These are phyloP conservation scores for Phalanger gymnotis DNA, from an alignment of 2,797 vertebrate genomes.

Conservation along the genomic window DNA sequence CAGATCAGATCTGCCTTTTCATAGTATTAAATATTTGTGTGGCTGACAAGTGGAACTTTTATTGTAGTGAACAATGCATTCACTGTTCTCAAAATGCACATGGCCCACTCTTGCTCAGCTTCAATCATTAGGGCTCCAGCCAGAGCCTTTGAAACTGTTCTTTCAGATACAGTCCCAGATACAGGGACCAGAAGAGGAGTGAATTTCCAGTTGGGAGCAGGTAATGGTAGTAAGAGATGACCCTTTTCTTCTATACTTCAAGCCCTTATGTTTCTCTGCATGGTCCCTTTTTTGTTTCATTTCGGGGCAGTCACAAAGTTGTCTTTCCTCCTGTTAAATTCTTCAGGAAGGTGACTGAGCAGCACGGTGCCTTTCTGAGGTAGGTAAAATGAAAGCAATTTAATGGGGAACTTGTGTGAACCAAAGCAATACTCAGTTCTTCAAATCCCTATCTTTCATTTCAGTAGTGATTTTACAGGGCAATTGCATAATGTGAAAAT, in stretches of 20 bases:
- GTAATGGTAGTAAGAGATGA: slow-evolving; percentile 29
- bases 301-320: neutral
- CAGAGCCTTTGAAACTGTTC: slow-evolving; percentile 64
- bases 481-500: neutral
- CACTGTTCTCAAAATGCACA: slow-evolving; percentile 67
- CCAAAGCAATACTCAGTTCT: neutral
- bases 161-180: slow-evolving; percentile 60
- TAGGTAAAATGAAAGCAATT: neutral
- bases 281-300: neutral
- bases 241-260: slow-evolving; percentile 23
- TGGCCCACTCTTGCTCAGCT: slow-evolving; percentile 61
- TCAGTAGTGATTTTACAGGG: neutral
- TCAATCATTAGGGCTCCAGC: slow-evolving; percentile 64
- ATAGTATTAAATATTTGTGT: slow-evolving; percentile 61
- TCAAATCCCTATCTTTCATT: neutral
- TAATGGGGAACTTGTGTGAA: neutral
- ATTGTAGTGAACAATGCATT: slow-evolving; percentile 64
- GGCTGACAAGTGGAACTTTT: slow-evolving; percentile 70
- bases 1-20: slow-evolving; percentile 62
- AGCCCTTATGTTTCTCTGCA: neutral
- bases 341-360: slow-evolving; percentile 32
- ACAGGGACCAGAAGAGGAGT: slow-evolving; percentile 44
- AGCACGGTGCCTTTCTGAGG: slow-evolving; percentile 14
- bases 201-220: slow-evolving; percentile 64
- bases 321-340: slow-evolving; percentile 14